phyloP scores from a whole-genome alignment of 2,888 invertebrate genomes.

The Seira musarum region DNA sequence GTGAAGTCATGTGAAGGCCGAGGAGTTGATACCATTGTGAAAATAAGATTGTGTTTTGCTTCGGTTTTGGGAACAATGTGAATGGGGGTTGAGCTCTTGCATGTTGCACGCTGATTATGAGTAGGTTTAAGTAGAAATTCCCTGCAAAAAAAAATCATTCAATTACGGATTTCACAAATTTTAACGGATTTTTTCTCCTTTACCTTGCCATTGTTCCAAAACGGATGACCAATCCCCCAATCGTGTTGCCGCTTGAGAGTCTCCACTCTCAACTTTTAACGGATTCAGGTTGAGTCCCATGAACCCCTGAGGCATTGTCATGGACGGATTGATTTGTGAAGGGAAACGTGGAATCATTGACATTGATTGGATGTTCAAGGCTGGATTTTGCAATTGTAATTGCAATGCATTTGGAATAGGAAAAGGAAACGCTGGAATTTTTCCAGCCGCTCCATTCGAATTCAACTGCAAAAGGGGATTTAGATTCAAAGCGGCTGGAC shows the following conservation, averaged over 20 bases:
- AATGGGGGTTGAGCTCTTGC: conserved; percentile 68
- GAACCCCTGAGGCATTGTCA: background rate
- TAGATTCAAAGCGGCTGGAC: too few relatives aligned
- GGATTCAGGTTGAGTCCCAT: background rate
- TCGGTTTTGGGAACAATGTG: conserved; percentile 57
- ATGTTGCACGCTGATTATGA: conserved; percentile 66
- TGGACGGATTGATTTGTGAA: conserved; percentile 9
- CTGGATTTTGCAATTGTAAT: too few relatives aligned
- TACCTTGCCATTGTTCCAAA: conserved; percentile 56
- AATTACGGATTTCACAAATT: too few relatives aligned
- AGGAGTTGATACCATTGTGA: conserved; percentile 66
- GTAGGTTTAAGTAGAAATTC: conserved; percentile 65
- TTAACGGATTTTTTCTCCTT: too few relatives aligned
- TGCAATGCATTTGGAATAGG: background rate
- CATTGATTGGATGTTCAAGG: background rate
- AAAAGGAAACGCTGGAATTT: too few relatives aligned
- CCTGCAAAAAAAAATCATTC: conserved; percentile 50
- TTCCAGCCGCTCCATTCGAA: too few relatives aligned
- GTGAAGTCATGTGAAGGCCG: conserved; percentile 62
- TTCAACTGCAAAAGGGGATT: too few relatives aligned
- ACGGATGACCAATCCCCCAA: conserved; percentile 32
- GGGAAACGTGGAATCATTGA: background rate
- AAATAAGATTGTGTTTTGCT: conserved; percentile 62
- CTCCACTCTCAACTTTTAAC: conserved; percentile 28
- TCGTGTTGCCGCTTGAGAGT: background rate